Conservation (phyloP, 2,888 invertebrate species). For the Coenonympha arcania region DNA sequence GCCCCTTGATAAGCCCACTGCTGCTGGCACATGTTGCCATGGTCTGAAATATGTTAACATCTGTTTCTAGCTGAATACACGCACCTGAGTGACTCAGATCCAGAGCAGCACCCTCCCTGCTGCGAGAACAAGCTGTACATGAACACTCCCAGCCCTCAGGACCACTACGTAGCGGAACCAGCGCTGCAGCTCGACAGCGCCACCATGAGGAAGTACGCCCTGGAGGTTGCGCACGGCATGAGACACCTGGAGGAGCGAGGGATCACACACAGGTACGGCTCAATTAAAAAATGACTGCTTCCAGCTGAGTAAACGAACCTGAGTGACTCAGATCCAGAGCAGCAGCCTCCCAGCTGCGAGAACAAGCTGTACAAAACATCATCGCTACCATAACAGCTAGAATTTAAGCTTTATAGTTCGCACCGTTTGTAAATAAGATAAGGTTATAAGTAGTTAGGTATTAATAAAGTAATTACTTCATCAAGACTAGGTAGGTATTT, state of each 20-base stretch:
- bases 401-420: too few species aligned
- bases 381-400: too few species aligned
- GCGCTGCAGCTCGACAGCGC: not conserved
- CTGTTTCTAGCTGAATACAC: slow-evolving; percentile 71
- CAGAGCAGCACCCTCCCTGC: slow-evolving; percentile 33
- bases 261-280: not conserved
- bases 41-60: too few species aligned
- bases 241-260: not conserved
- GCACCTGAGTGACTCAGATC: slow-evolving; percentile 64
- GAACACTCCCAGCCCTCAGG: too few species aligned
- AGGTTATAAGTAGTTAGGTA: too few species aligned
- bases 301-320: slow-evolving; percentile 74
- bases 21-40: too few species aligned
- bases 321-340: slow-evolving; percentile 58
- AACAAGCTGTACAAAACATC: slow-evolving; percentile 42
- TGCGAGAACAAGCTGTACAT: slow-evolving; percentile 37
- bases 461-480: too few species aligned
- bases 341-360: slow-evolving; percentile 21
- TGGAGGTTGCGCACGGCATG: not conserved
- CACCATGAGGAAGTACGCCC: not conserved
- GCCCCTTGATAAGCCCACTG: too few species aligned
- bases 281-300: slow-evolving; percentile 32
- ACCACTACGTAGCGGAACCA: not conserved
- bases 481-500: too few species aligned
- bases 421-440: too few species aligned